Conservation (phyloP, 2,888 invertebrate species). For the Hermaeophaga mercurialis region DNA sequence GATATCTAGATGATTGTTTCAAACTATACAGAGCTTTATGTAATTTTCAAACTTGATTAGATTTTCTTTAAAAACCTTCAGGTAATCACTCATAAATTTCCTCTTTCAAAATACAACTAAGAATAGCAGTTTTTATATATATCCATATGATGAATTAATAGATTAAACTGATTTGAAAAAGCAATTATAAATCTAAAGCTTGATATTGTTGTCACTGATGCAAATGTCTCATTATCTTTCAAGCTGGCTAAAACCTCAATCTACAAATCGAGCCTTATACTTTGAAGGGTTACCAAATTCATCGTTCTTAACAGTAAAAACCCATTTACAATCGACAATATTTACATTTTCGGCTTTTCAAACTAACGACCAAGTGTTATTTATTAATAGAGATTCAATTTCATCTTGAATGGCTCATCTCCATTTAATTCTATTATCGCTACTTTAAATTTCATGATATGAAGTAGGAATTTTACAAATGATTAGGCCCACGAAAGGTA, state of each 20-base stretch:
- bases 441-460: too few relatives aligned
- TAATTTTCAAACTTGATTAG: slow-evolving; percentile 40
- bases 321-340: too few relatives aligned
- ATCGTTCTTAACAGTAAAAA: too few relatives aligned
- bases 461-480: too few relatives aligned
- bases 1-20: slow-evolving; percentile 7
- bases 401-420: too few relatives aligned
- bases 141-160: slow-evolving; percentile 31
- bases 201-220: slow-evolving; percentile 24
- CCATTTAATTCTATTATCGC: too few relatives aligned
- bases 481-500: too few relatives aligned
- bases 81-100: slow-evolving; percentile 42
- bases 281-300: too few relatives aligned
- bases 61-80: slow-evolving; percentile 37
- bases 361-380: too few relatives aligned
- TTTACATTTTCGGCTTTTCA: too few relatives aligned
- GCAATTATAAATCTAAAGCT: slow-evolving; percentile 23
- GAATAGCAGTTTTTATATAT: slow-evolving; percentile 36
- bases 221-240: slow-evolving; percentile 34
- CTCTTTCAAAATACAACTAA: slow-evolving; percentile 26
- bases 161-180: slow-evolving; percentile 14
- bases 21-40: slow-evolving; percentile 14
- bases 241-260: slow-evolving; percentile 19
- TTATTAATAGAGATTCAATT: too few relatives aligned
- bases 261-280: too few relatives aligned